Evolutionary conservation across 1,140 invertebrate species (phyloP).

Genomic region (Chelonus insularis): DNA sequence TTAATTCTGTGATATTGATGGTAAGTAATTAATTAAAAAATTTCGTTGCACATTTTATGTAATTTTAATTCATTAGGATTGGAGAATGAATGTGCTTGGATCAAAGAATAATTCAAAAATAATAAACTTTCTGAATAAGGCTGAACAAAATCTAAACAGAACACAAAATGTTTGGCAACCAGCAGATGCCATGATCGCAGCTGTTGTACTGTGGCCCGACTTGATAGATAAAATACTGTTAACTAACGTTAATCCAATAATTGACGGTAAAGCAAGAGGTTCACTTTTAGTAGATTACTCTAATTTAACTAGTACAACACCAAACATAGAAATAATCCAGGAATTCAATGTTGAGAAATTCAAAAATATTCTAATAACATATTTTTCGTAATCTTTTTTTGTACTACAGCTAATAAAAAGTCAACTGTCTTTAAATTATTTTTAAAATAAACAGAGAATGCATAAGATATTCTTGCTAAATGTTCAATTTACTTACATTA

Average conservation of each 20-base stretch:
- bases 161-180: constrained; percentile 37
- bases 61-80: constrained; percentile 43
- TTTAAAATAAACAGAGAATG: constrained; percentile 22
- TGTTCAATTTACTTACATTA: constrained; percentile 73
- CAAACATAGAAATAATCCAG: constrained; percentile 40
- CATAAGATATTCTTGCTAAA: no score
- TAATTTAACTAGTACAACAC: constrained; percentile 21
- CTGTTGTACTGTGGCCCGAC: constrained; percentile 42
- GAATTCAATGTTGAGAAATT: constrained; percentile 33
- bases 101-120: constrained; percentile 40
- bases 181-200: constrained; percentile 44
- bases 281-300: constrained; percentile 40
- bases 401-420: neutral
- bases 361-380: constrained; percentile 32
- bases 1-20: constrained; percentile 5
- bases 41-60: constrained; percentile 10
- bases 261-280: constrained; percentile 33
- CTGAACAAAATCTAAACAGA: constrained; percentile 39
- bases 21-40: constrained; percentile 15
- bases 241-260: constrained; percentile 34
- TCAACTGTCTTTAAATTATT: constrained; percentile 8
- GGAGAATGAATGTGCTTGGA: constrained; percentile 53
- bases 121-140: constrained; percentile 55
- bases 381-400: constrained; percentile 27
- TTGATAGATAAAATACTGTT: constrained; percentile 28